phyloP scores from a whole-genome alignment of 2,113 vertebrate genomes.

The Falcunculus frontatus region DNA sequence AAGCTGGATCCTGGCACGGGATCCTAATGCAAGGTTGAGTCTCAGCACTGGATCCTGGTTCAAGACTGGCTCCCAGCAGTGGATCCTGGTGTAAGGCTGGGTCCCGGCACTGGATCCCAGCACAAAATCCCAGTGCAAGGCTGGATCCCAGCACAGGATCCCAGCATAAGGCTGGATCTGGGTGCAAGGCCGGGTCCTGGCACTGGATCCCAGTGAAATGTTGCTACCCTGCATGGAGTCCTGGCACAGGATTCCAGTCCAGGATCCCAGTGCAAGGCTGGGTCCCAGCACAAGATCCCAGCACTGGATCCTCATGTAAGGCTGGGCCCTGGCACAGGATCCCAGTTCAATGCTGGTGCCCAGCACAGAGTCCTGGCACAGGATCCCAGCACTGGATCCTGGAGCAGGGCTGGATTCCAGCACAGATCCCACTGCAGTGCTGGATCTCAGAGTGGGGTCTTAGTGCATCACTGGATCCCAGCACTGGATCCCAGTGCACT shows the following conservation, averaged over 20 bases:
- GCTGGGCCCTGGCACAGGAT: neutral
- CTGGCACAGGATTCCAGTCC: neutral
- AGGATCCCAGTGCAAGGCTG: neutral
- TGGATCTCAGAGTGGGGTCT: neutral
- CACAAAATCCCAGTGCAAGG: neutral
- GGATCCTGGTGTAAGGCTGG: neutral
- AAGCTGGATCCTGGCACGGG: too few relatives aligned
- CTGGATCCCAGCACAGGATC: neutral
- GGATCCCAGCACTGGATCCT: neutral
- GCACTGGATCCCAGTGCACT: neutral
- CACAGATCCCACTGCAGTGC: rapidly evolving
- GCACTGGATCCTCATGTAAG: neutral
- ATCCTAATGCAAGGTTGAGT: neutral
- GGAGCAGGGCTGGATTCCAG: neutral
- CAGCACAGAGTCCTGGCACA: neutral
- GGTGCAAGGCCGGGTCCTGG: neutral
- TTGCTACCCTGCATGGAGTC: neutral
- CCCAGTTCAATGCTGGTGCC: neutral
- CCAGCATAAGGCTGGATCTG: too few relatives aligned
- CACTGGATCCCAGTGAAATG: neutral
- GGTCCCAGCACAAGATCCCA: neutral
- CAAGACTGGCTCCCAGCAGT: neutral
- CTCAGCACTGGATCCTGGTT: neutral
- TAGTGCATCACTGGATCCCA: neutral
- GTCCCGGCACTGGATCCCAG: neutral